Conservation (phyloP, 2,113 vertebrate genomes). For the cat (Felis catus) region F.catus_Fca126_mat1.0 CM031415.1:73693001-73693500, state of each 20-base stretch:
- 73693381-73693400: neutral
- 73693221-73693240: neutral
- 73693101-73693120: neutral
- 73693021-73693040: neutral
- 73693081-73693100: neutral
- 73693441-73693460: neutral
- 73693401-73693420: neutral
- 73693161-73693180: neutral
- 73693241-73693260: neutral
- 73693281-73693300: neutral
- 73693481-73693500: neutral
- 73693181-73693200: neutral
- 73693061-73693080: neutral
- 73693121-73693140: neutral
- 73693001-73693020: neutral
- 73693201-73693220: neutral
- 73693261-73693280: neutral
- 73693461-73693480: neutral
- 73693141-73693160: constrained; percentile 38
- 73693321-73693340: neutral
- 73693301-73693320: neutral
- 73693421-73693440: neutral
- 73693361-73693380: neutral
- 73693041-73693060: neutral
- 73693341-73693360: neutral